Evolutionary conservation across 2,888 invertebrate species (phyloP), one percentile per base, ranked within the genome.

Genomic region (Parascotia fuliginaria): DNA sequence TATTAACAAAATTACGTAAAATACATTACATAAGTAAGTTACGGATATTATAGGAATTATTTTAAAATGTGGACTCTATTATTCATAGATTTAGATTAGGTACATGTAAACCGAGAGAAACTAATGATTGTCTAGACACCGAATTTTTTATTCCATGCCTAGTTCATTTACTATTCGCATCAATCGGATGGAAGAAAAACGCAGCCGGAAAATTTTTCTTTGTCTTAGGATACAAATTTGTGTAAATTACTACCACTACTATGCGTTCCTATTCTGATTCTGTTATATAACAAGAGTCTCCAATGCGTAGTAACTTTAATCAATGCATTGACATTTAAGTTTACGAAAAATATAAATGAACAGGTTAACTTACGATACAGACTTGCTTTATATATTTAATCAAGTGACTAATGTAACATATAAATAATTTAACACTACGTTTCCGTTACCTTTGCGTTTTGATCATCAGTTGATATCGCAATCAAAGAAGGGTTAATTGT

Each of bases 281-380:
- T 1, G 12, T 13, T 31, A n/a, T n/a, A n/a, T 13, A 15, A 3
- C 1, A 9, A 11, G 13, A 14, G 11, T 32, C 15, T 14, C 19
- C 3, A 14, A 7, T 2, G 15, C 13, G 15, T 32, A 32, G 13
- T 32, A 32, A 29, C 1, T 19, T 22, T 12, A 15, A 52, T 57
- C 33, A 54, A 56, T 45, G 40, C 51, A 50, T 42, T 52, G 43
- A 58, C 58, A 32, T 32, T 32, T 12, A 29, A 29, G 11, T 29
- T 29, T 12, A 12, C 4, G 6, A 55, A 47, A 48, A 19, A 19
- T 19, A 19, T 29, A 5, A 29, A 31, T 31, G 7, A 31, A 12
- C 7, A 31, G 19, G 19, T 19, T 3, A 31, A 13, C 14, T 29
- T 12, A 29, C 11, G 11, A 5, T 28, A 3, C 11, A 29, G 11